phyloP scores from a whole-genome alignment of 2,888 invertebrate genomes.

The Craniophora ligustri region DNA sequence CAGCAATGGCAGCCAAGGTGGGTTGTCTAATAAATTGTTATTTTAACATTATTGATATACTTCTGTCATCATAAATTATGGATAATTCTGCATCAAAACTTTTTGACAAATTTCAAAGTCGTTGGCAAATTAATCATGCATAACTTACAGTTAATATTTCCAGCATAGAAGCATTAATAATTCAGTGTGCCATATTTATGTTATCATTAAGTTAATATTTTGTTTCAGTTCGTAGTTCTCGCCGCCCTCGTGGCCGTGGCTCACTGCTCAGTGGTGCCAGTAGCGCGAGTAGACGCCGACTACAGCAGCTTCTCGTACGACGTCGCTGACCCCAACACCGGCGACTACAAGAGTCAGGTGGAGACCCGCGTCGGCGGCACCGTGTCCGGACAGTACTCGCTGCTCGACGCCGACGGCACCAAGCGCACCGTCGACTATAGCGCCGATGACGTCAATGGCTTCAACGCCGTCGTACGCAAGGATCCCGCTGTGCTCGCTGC shows the following conservation, averaged over 20 bases:
- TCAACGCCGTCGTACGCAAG: constrained; percentile 88
- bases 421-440: constrained; percentile 87
- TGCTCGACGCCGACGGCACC: constrained; percentile 86
- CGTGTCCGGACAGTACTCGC: constrained; percentile 87
- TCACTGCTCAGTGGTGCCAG: constrained; percentile 74
- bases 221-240: constrained; percentile 77
- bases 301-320: constrained; percentile 84
- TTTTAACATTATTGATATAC: no score
- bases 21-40: constrained; percentile 2
- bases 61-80: no score
- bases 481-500: constrained; percentile 74
- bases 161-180: no score
- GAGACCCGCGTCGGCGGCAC: constrained; percentile 84
- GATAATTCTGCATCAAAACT: no score
- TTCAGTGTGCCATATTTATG: no score
- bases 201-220: no score
- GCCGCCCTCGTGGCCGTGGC: constrained; percentile 71
- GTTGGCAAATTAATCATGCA: no score
- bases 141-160: no score
- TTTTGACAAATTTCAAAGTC: background rate
- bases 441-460: constrained; percentile 84
- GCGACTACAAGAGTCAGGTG: constrained; percentile 87
- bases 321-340: constrained; percentile 87
- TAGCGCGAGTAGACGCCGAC: constrained; percentile 71
- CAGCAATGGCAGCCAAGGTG: constrained; percentile 79